Evolutionary conservation across 2,113 vertebrate species (phyloP).

Genomic region (Lepisosteus osseus): DNA sequence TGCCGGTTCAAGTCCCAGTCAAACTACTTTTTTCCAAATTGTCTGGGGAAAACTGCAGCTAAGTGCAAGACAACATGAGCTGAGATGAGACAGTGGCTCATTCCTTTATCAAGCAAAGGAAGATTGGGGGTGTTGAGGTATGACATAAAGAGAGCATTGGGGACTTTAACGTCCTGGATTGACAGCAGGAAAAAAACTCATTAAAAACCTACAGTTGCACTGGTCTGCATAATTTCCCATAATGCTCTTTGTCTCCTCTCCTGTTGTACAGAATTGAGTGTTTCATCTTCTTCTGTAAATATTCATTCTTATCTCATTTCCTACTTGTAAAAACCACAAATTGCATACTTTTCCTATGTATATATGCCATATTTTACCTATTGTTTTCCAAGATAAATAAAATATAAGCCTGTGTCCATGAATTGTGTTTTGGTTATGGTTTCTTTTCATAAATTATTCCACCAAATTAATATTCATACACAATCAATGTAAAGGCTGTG

Average conservation of each 20-base stretch:
- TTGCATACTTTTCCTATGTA: constrained; percentile 54
- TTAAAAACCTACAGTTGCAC: constrained; percentile 47
- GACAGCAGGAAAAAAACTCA: constrained; percentile 35
- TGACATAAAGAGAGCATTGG: constrained; percentile 14
- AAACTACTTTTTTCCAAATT: too few species aligned
- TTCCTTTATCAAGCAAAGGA: too few species aligned
- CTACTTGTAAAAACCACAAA: constrained; percentile 43
- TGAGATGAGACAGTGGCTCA: too few species aligned
- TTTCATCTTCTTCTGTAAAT: constrained; percentile 41
- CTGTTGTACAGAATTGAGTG: constrained; percentile 47
- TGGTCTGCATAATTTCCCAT: constrained; percentile 18
- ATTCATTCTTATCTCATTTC: constrained; percentile 36
- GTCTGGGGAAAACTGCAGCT: too few species aligned
- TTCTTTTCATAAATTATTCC: background rate
- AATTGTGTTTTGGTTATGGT: constrained; percentile 20
- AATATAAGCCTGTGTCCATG: constrained; percentile 47
- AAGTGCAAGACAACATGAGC: too few species aligned
- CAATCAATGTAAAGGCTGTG: too few species aligned
- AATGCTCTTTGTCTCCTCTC: constrained; percentile 37
- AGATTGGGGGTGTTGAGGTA: too few species aligned
- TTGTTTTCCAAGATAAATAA: constrained; percentile 63
- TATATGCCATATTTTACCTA: constrained; percentile 50
- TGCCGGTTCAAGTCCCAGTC: too few species aligned
- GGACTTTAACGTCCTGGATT: constrained; percentile 31
- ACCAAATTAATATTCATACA: too few species aligned